Conservation (phyloP, 2,888 invertebrate species). For the Macaria liturata region DNA sequence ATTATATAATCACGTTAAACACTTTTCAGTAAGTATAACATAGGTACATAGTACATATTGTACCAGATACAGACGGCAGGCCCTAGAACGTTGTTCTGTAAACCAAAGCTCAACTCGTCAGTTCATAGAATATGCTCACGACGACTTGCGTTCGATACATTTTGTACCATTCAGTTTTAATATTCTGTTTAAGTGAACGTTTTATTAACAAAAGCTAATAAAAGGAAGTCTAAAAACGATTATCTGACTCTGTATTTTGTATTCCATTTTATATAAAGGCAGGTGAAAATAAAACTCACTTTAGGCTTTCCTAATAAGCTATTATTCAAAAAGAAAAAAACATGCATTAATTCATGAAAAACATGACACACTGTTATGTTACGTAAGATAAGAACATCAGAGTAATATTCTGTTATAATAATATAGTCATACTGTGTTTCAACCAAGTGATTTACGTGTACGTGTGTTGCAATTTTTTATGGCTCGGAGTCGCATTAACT, state of each 20-base stretch:
- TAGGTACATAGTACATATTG: too few species aligned
- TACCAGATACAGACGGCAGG: too few species aligned
- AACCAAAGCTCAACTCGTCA: slow-evolving; percentile 62
- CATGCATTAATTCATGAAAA: too few species aligned
- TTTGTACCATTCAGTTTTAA: slow-evolving; percentile 57
- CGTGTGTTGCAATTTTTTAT: not conserved
- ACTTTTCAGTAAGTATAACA: too few species aligned
- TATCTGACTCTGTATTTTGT: slow-evolving; percentile 38
- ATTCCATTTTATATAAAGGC: not conserved
- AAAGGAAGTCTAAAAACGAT: slow-evolving; percentile 57
- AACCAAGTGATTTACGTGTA: not conserved
- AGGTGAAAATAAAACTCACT: not conserved
- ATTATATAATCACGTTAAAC: too few species aligned
- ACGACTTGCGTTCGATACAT: slow-evolving; percentile 55
- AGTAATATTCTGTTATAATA: too few species aligned
- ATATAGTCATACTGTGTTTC: not conserved
- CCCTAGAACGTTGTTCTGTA: slow-evolving; percentile 27
- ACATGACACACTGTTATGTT: too few species aligned
- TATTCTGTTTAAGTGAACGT: slow-evolving; percentile 66
- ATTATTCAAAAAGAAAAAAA: not conserved
- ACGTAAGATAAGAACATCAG: too few species aligned
- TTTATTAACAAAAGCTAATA: slow-evolving; percentile 80
- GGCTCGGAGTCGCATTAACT: not conserved
- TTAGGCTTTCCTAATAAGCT: not conserved
- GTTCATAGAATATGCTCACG: slow-evolving; percentile 36